Conservation (phyloP, 2,888 invertebrate species). For the Andricus quercusramuli region DNA sequence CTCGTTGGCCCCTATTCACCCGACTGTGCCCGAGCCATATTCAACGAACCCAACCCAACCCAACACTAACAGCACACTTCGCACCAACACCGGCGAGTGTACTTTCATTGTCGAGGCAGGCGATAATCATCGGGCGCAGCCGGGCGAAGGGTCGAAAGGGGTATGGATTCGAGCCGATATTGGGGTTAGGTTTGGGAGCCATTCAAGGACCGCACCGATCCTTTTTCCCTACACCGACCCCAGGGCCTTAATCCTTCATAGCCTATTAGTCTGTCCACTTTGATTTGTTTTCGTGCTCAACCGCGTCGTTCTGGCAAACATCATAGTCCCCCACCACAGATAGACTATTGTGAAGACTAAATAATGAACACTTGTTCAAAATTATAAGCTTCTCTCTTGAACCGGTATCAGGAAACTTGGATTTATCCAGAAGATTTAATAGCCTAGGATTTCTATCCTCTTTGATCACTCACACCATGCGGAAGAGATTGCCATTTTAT, state of each 20-base stretch:
- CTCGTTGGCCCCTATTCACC: constrained; percentile 56
- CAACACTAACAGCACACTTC: constrained; percentile 45
- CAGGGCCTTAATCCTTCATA: constrained; percentile 40
- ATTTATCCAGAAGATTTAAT: neutral
- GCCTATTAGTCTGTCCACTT: constrained; percentile 40
- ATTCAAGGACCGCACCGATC: constrained; percentile 51
- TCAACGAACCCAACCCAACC: constrained; percentile 41
- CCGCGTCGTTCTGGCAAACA: constrained; percentile 33
- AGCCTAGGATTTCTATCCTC: neutral
- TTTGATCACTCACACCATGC: constrained; percentile 45
- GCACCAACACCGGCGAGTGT: constrained; percentile 63
- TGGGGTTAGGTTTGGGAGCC: constrained; percentile 62
- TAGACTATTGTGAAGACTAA: constrained; percentile 7
- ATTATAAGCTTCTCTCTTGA: constrained; percentile 7
- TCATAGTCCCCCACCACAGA: constrained; percentile 15
- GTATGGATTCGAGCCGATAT: constrained; percentile 58
- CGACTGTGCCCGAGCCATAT: constrained; percentile 45
- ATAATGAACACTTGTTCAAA: constrained; percentile 19
- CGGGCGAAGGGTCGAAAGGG: constrained; percentile 59
- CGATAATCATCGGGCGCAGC: constrained; percentile 72
- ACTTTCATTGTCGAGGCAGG: constrained; percentile 73
- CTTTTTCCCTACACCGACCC: constrained; percentile 10
- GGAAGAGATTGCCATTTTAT: constrained; percentile 68
- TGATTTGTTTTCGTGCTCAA: constrained; percentile 40
- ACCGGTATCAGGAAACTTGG: neutral